Base-by-base conservation (phyloP, 2,888 invertebrate species). In the Scelioninae gen. 2 region DNA sequence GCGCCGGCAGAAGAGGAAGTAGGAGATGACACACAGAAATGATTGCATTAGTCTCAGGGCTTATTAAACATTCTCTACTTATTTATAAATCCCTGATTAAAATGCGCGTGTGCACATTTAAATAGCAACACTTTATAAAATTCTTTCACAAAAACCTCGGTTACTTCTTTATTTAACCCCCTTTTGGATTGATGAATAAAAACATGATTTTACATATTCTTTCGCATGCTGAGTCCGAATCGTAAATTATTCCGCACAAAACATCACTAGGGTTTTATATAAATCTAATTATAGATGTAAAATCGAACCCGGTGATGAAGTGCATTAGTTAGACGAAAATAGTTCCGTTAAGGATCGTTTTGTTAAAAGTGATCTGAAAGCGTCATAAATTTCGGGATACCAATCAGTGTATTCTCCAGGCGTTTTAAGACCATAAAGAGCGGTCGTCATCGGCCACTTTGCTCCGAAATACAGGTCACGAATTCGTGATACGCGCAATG, bases 401-500 rank as follows among this genome's bases (percentile, higher is more conserved):
- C 57, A 70, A 70, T 70, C 69, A 63, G 41, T 45, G 55, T 25
- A 18, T 52, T 52, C 63, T 65, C 48, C 43, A 39, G 55, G 63
- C 57, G 50, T 63, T 74, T 70, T 61, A 69, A 69, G 41, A 28
- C 73, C 60, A 64, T 69, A 72, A 74, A 65, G 48, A 65, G 69
- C 35, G 73, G 37, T 73, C 73, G 65, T 73, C 73, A 69, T 73
- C 55, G 69, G 35, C 60, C 69, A 60, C 61, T 69, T 70, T 65
- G 74, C 69, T 69, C 65, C 55, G 55, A 74, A 70, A 74, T 65
- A 70, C 69, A 70, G 74, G 67, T 70, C 74, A 70, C 74, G 69
- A 74, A 70, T 65, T 74, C 74, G 74, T 65, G 74, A 74, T 74
- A 70, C 61, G 67, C 72, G 67, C 65, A 65, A 70, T 70, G 70